Base-by-base conservation (phyloP, 2,113 vertebrate species). In the Cricetomys ansorgei region DNA sequence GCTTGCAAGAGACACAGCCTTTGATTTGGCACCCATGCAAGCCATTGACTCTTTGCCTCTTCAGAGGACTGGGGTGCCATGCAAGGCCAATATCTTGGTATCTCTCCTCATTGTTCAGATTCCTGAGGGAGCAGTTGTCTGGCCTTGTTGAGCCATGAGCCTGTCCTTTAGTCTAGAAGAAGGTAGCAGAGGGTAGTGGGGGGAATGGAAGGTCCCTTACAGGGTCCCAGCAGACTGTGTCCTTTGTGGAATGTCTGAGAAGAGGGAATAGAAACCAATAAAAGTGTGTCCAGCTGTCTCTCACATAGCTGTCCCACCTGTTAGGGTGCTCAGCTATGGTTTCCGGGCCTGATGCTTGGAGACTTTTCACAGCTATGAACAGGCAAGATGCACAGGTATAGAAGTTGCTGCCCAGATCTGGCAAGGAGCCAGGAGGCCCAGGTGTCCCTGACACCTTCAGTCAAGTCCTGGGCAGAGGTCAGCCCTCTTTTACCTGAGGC, bases 101-200 rank as follows among this genome's bases (percentile, higher is more conserved):
- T 37, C 37, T 83, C 13, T 62, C 70, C 15, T 75, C 77, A 57
- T 37, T 10, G 43, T 34, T 50, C 25, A 17, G 10, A 87, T 50
- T 31, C 72, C 15, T 6, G 7, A n/a, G 21, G 81, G 57, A 88
- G 86, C 11, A 7, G 21, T 10, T 31, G 15, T 40, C 75, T 17
- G 34, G 59, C 37, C 45, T 72, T 53, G 45, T 62, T 19, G 85
- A 76, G 53, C 27, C 65, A 3, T 0, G 50, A 70, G 45, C 34
- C 80, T 72, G 25, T 77, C 59, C 45, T 29, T 45, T 11, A 7
- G 40, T 59, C 34, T 40, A 50, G n/a, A 25, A 15, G 25, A 37
- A 15, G 21, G 25, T 0, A 0, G n/a, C 3, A 16, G 53, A 29
- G 11, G 84, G 19, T 0, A 7, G 23, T 0, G 6, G 53, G 40